These are phyloP conservation scores for Stichodactyla mertensii DNA, from an alignment of 64 coral and sea anemone species.

Conservation along the genomic window DNA sequence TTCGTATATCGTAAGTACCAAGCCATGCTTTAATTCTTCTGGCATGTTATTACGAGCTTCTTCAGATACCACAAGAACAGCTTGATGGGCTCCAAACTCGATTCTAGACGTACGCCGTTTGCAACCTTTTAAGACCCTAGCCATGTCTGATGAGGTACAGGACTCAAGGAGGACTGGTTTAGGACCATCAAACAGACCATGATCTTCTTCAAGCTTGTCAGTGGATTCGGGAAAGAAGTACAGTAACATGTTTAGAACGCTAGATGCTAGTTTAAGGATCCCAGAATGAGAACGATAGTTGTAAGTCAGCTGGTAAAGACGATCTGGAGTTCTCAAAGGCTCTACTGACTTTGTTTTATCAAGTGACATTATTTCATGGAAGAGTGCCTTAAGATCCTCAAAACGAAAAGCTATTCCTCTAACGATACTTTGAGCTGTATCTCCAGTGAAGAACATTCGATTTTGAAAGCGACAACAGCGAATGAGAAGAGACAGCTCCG, in stretches of 20 bases:
- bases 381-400: conserved; percentile 87
- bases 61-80: conserved; percentile 35
- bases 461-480: conserved; percentile 87
- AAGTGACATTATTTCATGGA: conserved; percentile 53
- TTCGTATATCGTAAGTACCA: conserved; percentile 56
- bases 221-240: conserved; percentile 90
- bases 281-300: conserved; percentile 96
- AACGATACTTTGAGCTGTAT: conserved; percentile 76
- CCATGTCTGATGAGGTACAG: conserved; percentile 40
- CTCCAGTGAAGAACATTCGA: conserved; percentile 93
- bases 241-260: conserved; percentile 64
- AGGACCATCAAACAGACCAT: conserved; percentile 83
- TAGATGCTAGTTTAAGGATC: conserved; percentile 77
- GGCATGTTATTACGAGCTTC: conserved; percentile 46
- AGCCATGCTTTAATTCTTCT: conserved; percentile 47
- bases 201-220: conserved; percentile 82
- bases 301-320: conserved; percentile 80
- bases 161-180: conserved; percentile 48
- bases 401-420: conserved; percentile 94
- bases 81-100: conserved; percentile 57
- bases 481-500: conserved; percentile 82
- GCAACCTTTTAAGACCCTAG: conserved; percentile 45
- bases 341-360: conserved; percentile 5
- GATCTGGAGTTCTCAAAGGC: conserved; percentile 61
- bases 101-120: conserved; percentile 43